Conservation (phyloP, 2,888 invertebrate genomes). For the Drosophila seclusa region DNA sequence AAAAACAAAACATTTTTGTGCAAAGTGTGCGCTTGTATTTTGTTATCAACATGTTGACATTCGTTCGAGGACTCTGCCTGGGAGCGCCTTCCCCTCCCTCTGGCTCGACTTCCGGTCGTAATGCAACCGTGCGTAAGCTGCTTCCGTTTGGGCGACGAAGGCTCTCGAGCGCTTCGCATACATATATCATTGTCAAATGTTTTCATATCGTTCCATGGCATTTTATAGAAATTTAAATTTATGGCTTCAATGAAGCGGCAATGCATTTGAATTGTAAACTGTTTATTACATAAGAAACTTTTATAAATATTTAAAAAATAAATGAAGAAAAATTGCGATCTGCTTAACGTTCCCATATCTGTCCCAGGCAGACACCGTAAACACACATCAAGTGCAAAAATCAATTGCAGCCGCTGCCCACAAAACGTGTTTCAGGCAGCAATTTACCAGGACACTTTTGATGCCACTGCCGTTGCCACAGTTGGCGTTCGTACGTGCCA, state of each 20-base stretch:
- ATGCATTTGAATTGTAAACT: slow-evolving; percentile 56
- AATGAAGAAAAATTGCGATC: neutral
- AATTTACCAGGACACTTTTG: slow-evolving; percentile 71
- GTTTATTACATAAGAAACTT: slow-evolving; percentile 31
- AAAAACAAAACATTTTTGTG: slow-evolving; percentile 52
- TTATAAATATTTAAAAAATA: neutral
- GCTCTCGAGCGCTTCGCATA: slow-evolving; percentile 50
- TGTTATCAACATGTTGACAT: slow-evolving; percentile 79
- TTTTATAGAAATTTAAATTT: slow-evolving; percentile 69
- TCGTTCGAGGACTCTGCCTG: slow-evolving; percentile 40
- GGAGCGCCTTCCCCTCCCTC: slow-evolving; percentile 9
- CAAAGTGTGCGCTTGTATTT: slow-evolving; percentile 53
- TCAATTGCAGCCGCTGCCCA: slow-evolving; percentile 69
- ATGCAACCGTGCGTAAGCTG: slow-evolving; percentile 77
- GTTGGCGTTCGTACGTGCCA: slow-evolving; percentile 62
- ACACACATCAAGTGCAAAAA: slow-evolving; percentile 48
- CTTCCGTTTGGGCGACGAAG: slow-evolving; percentile 62
- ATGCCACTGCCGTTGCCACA: slow-evolving; percentile 7
- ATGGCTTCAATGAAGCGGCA: slow-evolving; percentile 73
- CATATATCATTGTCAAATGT: slow-evolving; percentile 73
- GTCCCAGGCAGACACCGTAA: neutral
- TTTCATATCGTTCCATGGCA: slow-evolving; percentile 54
- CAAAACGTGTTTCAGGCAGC: slow-evolving; percentile 71
- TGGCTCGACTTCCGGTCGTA: slow-evolving; percentile 66
- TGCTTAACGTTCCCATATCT: slow-evolving; percentile 12